Evolutionary conservation across 2,113 vertebrate species (phyloP), one percentile per base, ranked within the genome.

Genomic region (Ursus arctos): DNA sequence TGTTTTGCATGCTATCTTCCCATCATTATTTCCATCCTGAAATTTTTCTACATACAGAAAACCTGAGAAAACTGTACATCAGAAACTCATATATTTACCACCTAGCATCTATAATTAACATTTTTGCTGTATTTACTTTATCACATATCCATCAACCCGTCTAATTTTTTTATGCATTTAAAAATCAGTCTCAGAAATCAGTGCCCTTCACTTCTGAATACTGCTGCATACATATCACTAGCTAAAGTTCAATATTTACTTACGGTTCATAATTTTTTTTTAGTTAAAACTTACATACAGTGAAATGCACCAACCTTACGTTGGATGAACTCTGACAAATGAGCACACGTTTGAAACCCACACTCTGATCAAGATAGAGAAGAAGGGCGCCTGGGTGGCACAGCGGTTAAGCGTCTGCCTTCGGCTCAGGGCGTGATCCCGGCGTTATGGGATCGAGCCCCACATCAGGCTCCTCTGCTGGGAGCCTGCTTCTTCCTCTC

Each of bases 121-220:
- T 90, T 94, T 74, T 90, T 95, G 69, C 31, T 92, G 4, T 96
- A 92, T 94, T 97, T 91, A 76, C 43, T 95, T 95, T 43, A 96
- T 88, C 72, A 89, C 26, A 16, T 79, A 76, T 63, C 55, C 22
- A 86, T 87, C 85, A 88, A 92, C 55, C n/a, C n/a, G 22, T 43
- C 53, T 96, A 84, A 69, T 49, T 96, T 85, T 88, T 84, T 93
- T 49, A 89, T 67, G 7, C 43, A 51, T 84, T 96, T 80, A 72
- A 92, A 92, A 95, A 74, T 86, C 67, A 92, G 67, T 83, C 77
- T 69, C 79, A 96, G 94, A 92, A 96, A 87, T 97, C 83, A 95
- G 49, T 31, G 47, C 40, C 6, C 61, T 96, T 96, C 22, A 53
- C 76, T 33, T 85, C 57, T 28, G 49, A 94, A 84, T 80, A 81